Evolutionary conservation across 1,140 invertebrate species (phyloP), one percentile per base, ranked within the genome.

Genomic region (Leptestheria dahalacensis): DNA sequence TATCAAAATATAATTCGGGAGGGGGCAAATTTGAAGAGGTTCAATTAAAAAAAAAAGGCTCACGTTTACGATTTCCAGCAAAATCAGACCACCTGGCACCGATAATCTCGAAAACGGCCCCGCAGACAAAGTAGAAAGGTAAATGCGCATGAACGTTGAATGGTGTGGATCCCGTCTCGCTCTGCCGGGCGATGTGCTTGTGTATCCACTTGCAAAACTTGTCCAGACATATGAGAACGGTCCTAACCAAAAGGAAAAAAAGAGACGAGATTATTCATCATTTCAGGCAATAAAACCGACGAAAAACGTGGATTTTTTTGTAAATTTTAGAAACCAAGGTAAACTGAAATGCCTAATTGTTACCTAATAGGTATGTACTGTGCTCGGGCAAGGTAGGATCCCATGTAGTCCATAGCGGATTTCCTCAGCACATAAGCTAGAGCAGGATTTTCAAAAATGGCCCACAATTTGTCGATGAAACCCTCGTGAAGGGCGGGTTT

Each of bases 121-220:
- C 91, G 67, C 90, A 93, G 11, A 92, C 80, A 15, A 84, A 80
- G 70, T 93, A 92, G 72, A 96, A 97, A 1, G 91, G 81, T 26
- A 78, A 75, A 70, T 97, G 91, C 2, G 82, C 77, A 68, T 81
- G 79, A 3, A 75, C 61, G 62, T 76, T 71, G 3, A 71, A 77
- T 55, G 74, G 60, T 20, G 47, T 15, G 4, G 50, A 18, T 15
- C 41, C 55, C 21, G 69, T 68, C 78, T 73, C 70, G 66, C 82
- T 78, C 62, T 78, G 77, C 61, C 71, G 76, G 41, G 76, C 72
- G 18, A 90, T 83, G 67, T 92, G 91, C 50, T 70, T 68, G 65
- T 89, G 83, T 48, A 86, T 78, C 86, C 86, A 91, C 9, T 72
- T 70, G 25, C 77, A 70, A 67, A 91, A 77, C 66, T 83, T 73